Percentiles rank a stretch among this genome's conserved stretches.
These are phyloP conservation scores for Hucho hucho DNA, from an alignment of 2,113 vertebrate species.

Conservation along the genomic window DNA sequence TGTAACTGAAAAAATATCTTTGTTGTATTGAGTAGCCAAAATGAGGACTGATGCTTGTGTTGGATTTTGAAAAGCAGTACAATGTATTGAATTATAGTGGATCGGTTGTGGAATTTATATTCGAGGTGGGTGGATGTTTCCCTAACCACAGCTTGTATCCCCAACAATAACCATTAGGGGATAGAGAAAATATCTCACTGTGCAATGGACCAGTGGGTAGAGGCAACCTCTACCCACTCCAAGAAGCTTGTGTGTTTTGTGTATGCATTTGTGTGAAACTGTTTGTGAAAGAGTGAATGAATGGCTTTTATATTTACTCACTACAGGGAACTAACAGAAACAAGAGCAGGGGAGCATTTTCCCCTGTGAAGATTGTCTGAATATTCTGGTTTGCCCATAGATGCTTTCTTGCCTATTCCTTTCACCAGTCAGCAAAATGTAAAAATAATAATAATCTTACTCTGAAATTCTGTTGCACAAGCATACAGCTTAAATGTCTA, in stretches of 20 bases:
- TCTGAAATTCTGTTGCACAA: neutral
- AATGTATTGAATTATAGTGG: constrained; percentile 35
- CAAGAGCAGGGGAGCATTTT: too few species aligned
- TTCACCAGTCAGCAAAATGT: neutral
- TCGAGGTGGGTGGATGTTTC: constrained; percentile 18
- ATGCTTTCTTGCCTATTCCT: constrained; percentile 46
- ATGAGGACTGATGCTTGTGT: constrained; percentile 34
- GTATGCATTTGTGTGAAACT: constrained; percentile 35
- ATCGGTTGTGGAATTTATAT: constrained; percentile 33
- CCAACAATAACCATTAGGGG: neutral
- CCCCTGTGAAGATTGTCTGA: constrained; percentile 14
- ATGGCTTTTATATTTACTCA: too few species aligned
- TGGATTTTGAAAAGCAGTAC: constrained; percentile 29
- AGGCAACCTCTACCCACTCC: constrained; percentile 20
- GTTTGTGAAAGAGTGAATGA: constrained; percentile 7
- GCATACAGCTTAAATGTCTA: constrained; percentile 2
- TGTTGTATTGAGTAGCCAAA: constrained; percentile 27
- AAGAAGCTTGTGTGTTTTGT: constrained; percentile 18
- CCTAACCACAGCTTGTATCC: constrained; percentile 16
- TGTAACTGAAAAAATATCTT: constrained; percentile 53
- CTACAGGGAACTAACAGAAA: neutral
- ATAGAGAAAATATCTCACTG: neutral
- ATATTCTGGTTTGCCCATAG: constrained; percentile 25
- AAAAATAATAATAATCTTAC: constrained; percentile 8
- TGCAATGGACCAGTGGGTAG: neutral